Conservation (phyloP, 2,888 invertebrate genomes). For the Aphodius granarius region DNA sequence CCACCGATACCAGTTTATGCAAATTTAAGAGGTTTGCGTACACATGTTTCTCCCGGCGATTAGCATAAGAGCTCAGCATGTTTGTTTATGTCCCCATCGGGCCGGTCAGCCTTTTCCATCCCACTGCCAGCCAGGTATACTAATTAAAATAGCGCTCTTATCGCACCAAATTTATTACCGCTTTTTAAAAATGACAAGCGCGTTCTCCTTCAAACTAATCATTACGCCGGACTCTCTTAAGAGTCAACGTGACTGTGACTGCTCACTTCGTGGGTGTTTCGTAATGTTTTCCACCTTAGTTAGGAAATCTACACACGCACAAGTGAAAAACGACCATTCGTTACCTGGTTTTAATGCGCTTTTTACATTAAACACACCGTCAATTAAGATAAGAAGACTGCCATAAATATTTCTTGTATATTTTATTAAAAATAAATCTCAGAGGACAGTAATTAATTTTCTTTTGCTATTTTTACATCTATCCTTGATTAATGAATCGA, state of each 20-base stretch:
- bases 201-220: background rate
- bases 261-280: background rate
- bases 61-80: background rate
- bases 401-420: background rate
- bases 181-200: constrained; percentile 7
- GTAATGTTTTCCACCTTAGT: background rate
- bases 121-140: background rate
- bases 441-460: background rate
- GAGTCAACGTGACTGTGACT: background rate
- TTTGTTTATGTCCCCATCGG: constrained; percentile 3
- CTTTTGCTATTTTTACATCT: background rate
- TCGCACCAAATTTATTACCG: constrained; percentile 10
- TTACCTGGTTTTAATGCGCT: background rate
- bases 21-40: constrained; percentile 9
- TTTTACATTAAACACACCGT: background rate
- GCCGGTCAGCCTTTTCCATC: background rate
- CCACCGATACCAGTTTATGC: constrained; percentile 6
- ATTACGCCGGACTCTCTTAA: background rate
- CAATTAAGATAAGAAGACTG: background rate
- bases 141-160: constrained; percentile 15
- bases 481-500: background rate
- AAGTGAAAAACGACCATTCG: background rate
- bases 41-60: background rate
- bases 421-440: background rate
- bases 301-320: background rate